Percentiles rank a stretch among this genome's conserved stretches.
Conservation (phyloP, 1,140 invertebrate genomes). For the Trinorchestia longiramus region DNA sequence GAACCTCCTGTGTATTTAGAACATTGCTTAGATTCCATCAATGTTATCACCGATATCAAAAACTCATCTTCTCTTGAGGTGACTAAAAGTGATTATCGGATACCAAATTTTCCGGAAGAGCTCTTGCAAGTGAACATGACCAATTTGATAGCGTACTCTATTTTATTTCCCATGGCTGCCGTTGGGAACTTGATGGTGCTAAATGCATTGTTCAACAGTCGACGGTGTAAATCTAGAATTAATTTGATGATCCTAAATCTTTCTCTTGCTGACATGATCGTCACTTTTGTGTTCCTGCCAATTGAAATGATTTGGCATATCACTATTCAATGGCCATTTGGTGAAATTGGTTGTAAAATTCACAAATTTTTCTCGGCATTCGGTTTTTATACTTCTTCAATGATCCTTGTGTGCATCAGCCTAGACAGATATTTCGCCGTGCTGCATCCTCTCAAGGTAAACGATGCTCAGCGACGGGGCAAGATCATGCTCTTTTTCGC, state of each 20-base stretch:
- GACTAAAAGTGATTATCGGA: not conserved
- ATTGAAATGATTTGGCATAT: constrained; percentile 55
- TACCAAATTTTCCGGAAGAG: constrained; percentile 35
- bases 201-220: constrained; percentile 41
- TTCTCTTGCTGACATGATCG: constrained; percentile 53
- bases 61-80: not conserved
- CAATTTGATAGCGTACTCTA: constrained; percentile 52
- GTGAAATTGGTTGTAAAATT: constrained; percentile 54
- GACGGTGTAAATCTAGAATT: constrained; percentile 49
- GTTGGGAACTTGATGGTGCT: constrained; percentile 56
- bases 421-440: constrained; percentile 36
- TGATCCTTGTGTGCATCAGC: constrained; percentile 42
- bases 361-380: constrained; percentile 55
- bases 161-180: constrained; percentile 45
- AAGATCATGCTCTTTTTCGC: constrained; percentile 81
- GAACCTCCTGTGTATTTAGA: not conserved
- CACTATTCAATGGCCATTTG: constrained; percentile 50
- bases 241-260: constrained; percentile 56
- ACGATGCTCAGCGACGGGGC: constrained; percentile 72
- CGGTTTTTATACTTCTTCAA: constrained; percentile 41
- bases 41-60: not conserved
- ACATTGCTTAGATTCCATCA: not conserved
- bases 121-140: constrained; percentile 40
- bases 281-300: constrained; percentile 52
- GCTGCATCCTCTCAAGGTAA: constrained; percentile 59